Evolutionary conservation across 1,140 invertebrate species (phyloP).

Genomic region (Pogonus chalceus): DNA sequence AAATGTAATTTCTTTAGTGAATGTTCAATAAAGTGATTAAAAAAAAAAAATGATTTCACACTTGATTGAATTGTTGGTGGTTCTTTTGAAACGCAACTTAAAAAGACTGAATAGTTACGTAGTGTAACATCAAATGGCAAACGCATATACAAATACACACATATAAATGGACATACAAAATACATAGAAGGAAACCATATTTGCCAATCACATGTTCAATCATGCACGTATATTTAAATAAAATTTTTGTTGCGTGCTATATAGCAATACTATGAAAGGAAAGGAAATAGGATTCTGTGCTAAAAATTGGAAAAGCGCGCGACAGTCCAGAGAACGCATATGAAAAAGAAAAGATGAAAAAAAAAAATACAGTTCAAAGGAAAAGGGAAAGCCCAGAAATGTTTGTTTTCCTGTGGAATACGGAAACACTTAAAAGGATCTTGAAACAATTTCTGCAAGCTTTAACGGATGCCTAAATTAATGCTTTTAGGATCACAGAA

Average conservation of each 20-base stretch:
- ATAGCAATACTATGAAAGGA: background rate
- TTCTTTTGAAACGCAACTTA: no score
- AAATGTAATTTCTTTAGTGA: no score
- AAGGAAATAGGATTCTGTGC: background rate
- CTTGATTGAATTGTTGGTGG: no score
- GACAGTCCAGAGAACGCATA: background rate
- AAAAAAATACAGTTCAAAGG: background rate
- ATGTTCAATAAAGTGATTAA: no score
- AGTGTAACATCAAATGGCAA: no score
- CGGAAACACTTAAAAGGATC: slow-evolving; percentile 5
- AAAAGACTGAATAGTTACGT: no score
- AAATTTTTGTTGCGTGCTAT: slow-evolving; percentile 1
- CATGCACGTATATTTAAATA: slow-evolving; percentile 6
- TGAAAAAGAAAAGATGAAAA: background rate
- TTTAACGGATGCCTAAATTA: background rate
- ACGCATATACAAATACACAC: background rate
- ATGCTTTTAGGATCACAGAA: background rate
- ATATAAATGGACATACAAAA: background rate
- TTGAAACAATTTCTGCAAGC: background rate
- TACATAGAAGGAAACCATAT: background rate
- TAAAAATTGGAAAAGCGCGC: slow-evolving; percentile 4
- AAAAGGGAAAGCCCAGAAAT: background rate
- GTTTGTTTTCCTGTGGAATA: background rate
- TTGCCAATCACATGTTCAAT: slow-evolving; percentile 2
- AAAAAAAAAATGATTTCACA: no score